These are phyloP conservation scores for Castor canadensis DNA, from an alignment of 2,113 vertebrate species.

Conservation along the genomic window DNA sequence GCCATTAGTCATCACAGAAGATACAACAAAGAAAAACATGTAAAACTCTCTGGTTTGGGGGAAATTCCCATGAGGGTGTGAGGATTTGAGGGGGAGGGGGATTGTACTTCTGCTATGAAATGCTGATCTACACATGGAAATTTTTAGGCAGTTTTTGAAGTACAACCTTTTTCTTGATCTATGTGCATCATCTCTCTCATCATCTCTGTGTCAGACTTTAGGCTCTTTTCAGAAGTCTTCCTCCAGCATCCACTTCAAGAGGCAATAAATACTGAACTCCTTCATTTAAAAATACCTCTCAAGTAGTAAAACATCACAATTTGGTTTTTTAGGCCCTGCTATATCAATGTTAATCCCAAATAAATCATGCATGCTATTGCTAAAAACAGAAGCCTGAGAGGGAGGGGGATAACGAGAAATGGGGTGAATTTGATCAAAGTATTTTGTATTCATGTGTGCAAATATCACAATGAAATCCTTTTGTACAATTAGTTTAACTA, in stretches of 20 bases:
- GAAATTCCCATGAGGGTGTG: slow-evolving; percentile 67
- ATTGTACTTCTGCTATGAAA: slow-evolving; percentile 66
- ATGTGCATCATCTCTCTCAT: not conserved
- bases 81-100: slow-evolving; percentile 65
- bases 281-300: not conserved
- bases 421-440: no score
- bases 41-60: slow-evolving; percentile 60
- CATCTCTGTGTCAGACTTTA: not conserved
- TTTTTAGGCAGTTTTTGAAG: slow-evolving; percentile 70
- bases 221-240: not conserved
- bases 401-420: no score
- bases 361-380: not conserved
- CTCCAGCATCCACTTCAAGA: not conserved
- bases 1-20: slow-evolving; percentile 75
- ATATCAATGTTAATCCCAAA: not conserved
- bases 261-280: not conserved
- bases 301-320: not conserved
- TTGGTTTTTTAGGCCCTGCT: not conserved
- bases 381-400: not conserved
- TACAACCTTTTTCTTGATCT: not conserved
- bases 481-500: no score
- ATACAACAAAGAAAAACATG: slow-evolving; percentile 53
- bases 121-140: slow-evolving; percentile 73
- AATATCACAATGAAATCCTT: no score
- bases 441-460: no score